Conservation (phyloP, 2,888 invertebrate genomes). For the Synergus laeviventris region DNA sequence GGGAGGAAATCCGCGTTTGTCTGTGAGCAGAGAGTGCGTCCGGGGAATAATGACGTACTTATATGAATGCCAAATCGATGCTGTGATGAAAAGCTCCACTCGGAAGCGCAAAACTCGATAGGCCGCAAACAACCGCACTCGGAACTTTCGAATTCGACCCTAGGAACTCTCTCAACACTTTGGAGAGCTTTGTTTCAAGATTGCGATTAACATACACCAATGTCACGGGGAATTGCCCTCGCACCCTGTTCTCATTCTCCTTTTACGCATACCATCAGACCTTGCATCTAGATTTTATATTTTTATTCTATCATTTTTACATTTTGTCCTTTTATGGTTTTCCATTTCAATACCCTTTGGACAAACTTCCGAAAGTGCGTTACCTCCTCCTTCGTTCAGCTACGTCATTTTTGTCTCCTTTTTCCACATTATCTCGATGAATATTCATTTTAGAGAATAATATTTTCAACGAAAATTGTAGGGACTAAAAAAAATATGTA, state of each 20-base stretch:
- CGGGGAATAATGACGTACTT: conserved; percentile 38
- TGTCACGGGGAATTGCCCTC: conserved; percentile 37
- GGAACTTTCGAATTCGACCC: conserved; percentile 39
- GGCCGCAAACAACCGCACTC: conserved; percentile 39
- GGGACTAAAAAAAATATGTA: too few relatives aligned
- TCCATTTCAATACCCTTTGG: not conserved
- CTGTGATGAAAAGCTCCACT: conserved; percentile 38
- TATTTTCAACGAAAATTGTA: too few relatives aligned
- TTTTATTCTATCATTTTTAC: conserved; percentile 26
- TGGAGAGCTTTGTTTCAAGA: conserved; percentile 37
- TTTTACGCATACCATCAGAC: conserved; percentile 26
- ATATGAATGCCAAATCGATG: conserved; percentile 39
- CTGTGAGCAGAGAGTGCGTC: conserved; percentile 35
- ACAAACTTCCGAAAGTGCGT: not conserved
- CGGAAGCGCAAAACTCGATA: conserved; percentile 40
- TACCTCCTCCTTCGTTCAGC: not conserved
- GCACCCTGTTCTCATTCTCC: conserved; percentile 39
- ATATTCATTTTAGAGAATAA: too few relatives aligned
- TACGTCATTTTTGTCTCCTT: too few relatives aligned
- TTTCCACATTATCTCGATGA: not conserved
- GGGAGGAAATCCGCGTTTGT: conserved; percentile 36
- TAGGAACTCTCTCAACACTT: conserved; percentile 32
- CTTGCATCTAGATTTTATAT: conserved; percentile 32
- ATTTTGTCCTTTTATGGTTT: conserved; percentile 20
- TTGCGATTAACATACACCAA: conserved; percentile 36